phyloP scores from a whole-genome alignment of 2,113 vertebrate species.

The Hipposideros armiger region DNA sequence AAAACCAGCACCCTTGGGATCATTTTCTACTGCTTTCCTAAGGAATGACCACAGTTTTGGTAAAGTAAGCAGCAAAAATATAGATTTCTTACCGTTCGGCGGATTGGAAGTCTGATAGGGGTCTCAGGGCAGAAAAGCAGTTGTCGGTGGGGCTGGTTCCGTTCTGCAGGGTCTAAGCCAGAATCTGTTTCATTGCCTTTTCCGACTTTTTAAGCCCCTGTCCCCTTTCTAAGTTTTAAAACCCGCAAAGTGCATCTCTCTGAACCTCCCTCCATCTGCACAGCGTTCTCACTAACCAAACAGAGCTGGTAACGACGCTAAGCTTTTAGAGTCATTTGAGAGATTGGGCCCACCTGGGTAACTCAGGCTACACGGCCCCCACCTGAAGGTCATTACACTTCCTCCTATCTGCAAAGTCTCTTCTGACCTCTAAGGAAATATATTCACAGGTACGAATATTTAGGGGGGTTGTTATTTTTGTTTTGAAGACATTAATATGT shows the following conservation, averaged over 20 bases:
- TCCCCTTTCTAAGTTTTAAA: not conserved
- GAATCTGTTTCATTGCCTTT: not conserved
- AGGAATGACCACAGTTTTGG: not conserved
- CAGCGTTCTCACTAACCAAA: not conserved
- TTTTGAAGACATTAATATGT: not conserved
- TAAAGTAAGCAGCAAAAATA: not conserved
- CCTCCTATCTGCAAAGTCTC: not conserved
- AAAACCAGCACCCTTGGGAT: not conserved
- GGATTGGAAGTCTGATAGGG: not conserved
- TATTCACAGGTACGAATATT: not conserved
- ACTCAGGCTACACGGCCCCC: no score
- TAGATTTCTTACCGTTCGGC: not conserved
- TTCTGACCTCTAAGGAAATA: not conserved
- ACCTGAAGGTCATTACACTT: not conserved
- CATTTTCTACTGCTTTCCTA: not conserved
- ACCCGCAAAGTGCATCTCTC: rapidly evolving
- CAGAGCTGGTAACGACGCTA: not conserved
- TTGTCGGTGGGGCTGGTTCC: no score
- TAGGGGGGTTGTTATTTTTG: not conserved
- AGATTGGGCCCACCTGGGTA: rapidly evolving
- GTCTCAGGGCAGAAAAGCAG: not conserved
- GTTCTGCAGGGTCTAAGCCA: not conserved
- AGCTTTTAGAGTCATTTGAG: not conserved
- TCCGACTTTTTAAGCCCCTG: not conserved
- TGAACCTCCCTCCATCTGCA: not conserved